Evolutionary conservation across 2,888 invertebrate genomes (phyloP), one percentile per base, ranked within the genome.

Genomic region (Latrodectus elegans): DNA sequence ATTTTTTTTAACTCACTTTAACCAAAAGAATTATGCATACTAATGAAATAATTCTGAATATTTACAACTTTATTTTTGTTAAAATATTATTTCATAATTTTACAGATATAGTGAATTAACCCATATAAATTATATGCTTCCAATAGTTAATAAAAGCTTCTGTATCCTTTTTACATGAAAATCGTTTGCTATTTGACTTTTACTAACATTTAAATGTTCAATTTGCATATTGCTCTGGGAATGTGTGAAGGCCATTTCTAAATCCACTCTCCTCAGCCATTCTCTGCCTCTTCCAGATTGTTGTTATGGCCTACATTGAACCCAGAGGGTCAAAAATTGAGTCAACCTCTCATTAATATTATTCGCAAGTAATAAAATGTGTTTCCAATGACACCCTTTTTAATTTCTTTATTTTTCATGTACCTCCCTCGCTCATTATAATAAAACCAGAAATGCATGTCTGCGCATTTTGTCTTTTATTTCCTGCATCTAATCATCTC

Each of bases 331-430:
- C 94, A 96, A 92, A 95, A 95, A 94, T 95, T 97, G 93, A 96
- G 96, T 92, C 95, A 95, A 93, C 97, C 97, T 92, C 94, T 97
- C 93, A 95, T 97, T 93, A 95, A 96, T 94, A 95, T 96, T 92
- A 97, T 97, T 94, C 95, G 95, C 95, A 97, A 97, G 97, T 97
- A 96, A 94, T 91, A 72, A 67, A 88, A 79, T 80, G 71, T 88
- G 79, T 88, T 88, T 88, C 84, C 88, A 84, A 60, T 88, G 84
- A 88, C 79, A 84, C 84, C 83, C 83, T 88, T 84, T 88, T 82
- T 77, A 67, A 77, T 73, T 67, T 80, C 78, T 8, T 80, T 64
- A 22, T 68, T 67, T 81, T 87, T 77, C 76, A 80, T 38, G 76
- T 75, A 77, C 49, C 64, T 55, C 17, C 65, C 60, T 12, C 60